Evolutionary conservation across 2,797 vertebrate species (phyloP), one percentile per base, ranked within the genome.

Genomic region (Brachyalestes nurse): DNA sequence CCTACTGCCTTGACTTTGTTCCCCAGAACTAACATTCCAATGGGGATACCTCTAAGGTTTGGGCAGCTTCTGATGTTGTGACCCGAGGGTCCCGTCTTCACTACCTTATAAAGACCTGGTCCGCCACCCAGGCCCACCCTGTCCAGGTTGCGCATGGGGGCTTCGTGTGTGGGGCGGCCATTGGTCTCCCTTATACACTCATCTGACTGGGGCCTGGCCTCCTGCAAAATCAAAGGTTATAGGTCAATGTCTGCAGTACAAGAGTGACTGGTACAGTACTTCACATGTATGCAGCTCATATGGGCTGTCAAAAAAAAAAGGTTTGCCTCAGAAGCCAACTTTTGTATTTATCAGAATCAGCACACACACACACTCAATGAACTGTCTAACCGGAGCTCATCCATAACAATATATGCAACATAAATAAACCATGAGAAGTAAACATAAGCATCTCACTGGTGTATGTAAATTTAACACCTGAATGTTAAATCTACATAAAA

Each of bases 1-100:
- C 98, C 98, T 96, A 99, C 95, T 91, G 98, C 98, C 96, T 99
- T 99, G 97, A 99, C 97, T 96, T 96, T 98, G 98, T 99, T 99
- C 95, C 97, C 98, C 96, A 99, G 98, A 93, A 99, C 97, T 99
- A 99, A 99, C 98, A 99, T 99, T 98, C 98, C 98, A 98, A 99
- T 99, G 95, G 98, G 98, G 97, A 99, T 98, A 97, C 98, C 98
- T 97, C 97, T 99, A 98, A 99, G 98, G 97, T 99, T 99, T 95
- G 98, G 98, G 92, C 97, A 99, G 96, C 97, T 99, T 98, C 98
- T 96, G 97, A 99, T 98, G 97, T 99, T 99, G 97, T 99, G 98
- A 96, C 98, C 98, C 93, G 98, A 99, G 85, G 98, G 98, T 92
- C 98, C 98, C 87, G 97, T 99, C 97, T 99, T 99, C 96, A 99